Evolutionary conservation across 1,140 invertebrate genomes (phyloP).

Genomic region (Leguminivora glycinivorella): DNA sequence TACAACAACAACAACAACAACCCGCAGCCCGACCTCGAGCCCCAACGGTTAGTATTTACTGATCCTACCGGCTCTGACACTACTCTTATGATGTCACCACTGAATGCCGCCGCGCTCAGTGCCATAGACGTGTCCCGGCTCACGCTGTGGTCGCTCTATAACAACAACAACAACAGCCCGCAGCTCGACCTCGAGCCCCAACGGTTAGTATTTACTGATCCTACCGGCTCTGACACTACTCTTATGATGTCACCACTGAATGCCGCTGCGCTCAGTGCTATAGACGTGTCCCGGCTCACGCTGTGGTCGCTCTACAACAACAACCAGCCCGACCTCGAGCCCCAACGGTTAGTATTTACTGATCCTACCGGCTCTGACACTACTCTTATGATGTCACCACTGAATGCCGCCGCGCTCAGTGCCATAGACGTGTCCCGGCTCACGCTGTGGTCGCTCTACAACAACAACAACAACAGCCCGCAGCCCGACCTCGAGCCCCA

Average conservation of each 20-base stretch:
- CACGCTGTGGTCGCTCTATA: conserved; percentile 90
- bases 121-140: conserved; percentile 87
- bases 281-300: conserved; percentile 87
- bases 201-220: conserved; percentile 65
- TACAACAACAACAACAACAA: conserved; percentile 83
- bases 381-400: conserved; percentile 74
- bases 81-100: conserved; percentile 74
- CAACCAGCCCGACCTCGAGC: conserved; percentile 75
- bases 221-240: conserved; percentile 59
- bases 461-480: too few species aligned
- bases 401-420: conserved; percentile 81
- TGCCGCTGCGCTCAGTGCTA: conserved; percentile 81
- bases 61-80: conserved; percentile 63
- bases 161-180: conserved; percentile 79
- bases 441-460: conserved; percentile 90
- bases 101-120: conserved; percentile 81
- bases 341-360: conserved; percentile 73
- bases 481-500: too few species aligned
- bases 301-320: conserved; percentile 91
- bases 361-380: conserved; percentile 58
- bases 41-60: conserved; percentile 73
- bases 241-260: conserved; percentile 78
- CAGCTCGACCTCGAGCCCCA: conserved; percentile 77
- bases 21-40: conserved; percentile 73
- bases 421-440: conserved; percentile 87